Evolutionary conservation across 2,113 vertebrate genomes (phyloP), one percentile per base, ranked within the genome.

Genomic region (Balaenoptera acutorostrata): DNA sequence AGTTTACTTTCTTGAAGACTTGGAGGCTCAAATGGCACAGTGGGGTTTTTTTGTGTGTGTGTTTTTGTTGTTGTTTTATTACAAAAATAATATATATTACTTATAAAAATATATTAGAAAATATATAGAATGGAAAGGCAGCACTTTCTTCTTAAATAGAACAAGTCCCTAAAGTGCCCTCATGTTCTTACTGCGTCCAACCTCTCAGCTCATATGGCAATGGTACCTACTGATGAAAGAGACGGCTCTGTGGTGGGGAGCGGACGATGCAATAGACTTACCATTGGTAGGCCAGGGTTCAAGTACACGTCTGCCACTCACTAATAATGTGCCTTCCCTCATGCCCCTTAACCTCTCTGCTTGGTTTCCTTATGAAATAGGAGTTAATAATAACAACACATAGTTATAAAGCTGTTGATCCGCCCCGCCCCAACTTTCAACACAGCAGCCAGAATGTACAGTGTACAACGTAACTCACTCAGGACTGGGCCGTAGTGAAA

Each of bases 201-300:
- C 20, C 31, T 63, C 66, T 59, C 36, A 41, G 86, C 23, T 84
- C 9, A 17, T 1, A 6, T 0, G 36, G 55, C 46, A n/a, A 9
- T 39, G 68, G 52, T 21, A 20, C 63, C 55, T 69, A 25, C 14
- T 18, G n/a, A n/a, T 33, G 41, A 20, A 39, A 41, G 33, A 90
- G 44, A 49, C 6, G 49, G 69, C 8, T 1, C 8, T 4, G 9
- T 31, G 11, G 25, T 33, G 41, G 17, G 46, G 4, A 13, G 29
- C 0, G 52, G 64, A 41, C 8, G 8, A 0, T 2, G 12, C 10
- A 1, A 11, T 0, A 27, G 57, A 25, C 44, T 55, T 20, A 6
- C 3, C 59, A 15, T 13, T 15, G 64, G 41, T 9, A 82, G 81
- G 68, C 59, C n/a, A n/a, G n/a, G 61, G 69, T 41, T 57, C 44